phyloP scores from a whole-genome alignment of 2,888 invertebrate genomes.

The Cremastinae sp. region DNA sequence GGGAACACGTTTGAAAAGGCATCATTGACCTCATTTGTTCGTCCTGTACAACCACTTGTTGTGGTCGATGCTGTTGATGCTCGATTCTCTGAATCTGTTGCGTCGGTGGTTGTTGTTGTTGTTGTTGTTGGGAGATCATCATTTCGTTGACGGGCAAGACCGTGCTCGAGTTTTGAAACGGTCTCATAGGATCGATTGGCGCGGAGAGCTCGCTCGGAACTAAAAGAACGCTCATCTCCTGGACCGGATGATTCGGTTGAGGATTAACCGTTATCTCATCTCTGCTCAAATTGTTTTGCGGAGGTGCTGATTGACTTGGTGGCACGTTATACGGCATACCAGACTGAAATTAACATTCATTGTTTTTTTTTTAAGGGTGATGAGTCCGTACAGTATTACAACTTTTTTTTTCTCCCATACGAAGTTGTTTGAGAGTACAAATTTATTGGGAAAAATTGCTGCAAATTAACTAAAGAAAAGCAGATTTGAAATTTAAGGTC shows the following conservation, averaged over 20 bases:
- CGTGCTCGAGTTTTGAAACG: slow-evolving; percentile 72
- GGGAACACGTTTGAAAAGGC: slow-evolving; percentile 74
- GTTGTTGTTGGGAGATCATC: slow-evolving; percentile 71
- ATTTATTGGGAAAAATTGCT: neutral
- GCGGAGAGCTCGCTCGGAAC: slow-evolving; percentile 72
- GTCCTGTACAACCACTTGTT: slow-evolving; percentile 63
- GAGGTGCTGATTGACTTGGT: slow-evolving; percentile 65
- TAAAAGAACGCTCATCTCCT: slow-evolving; percentile 71
- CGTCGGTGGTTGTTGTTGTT: slow-evolving; percentile 67
- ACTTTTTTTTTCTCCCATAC: neutral
- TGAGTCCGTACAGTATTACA: neutral
- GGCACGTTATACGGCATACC: slow-evolving; percentile 71
- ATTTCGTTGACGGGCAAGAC: slow-evolving; percentile 66
- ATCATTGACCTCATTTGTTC: slow-evolving; percentile 70
- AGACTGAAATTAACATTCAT: slow-evolving; percentile 65
- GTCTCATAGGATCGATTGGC: slow-evolving; percentile 73
- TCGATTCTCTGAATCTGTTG: slow-evolving; percentile 18
- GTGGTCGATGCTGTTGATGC: slow-evolving; percentile 63
- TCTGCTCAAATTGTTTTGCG: slow-evolving; percentile 25
- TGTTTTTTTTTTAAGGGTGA: neutral
- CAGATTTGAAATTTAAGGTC: too few relatives aligned
- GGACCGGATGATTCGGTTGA: slow-evolving; percentile 63
- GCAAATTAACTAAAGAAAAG: too few relatives aligned
- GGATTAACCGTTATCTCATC: slow-evolving; percentile 35
- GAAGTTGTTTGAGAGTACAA: too few relatives aligned